These are phyloP conservation scores for Pseudomyrmex dendroicus DNA, from an alignment of 1,140 invertebrate genomes.

Conservation along the genomic window DNA sequence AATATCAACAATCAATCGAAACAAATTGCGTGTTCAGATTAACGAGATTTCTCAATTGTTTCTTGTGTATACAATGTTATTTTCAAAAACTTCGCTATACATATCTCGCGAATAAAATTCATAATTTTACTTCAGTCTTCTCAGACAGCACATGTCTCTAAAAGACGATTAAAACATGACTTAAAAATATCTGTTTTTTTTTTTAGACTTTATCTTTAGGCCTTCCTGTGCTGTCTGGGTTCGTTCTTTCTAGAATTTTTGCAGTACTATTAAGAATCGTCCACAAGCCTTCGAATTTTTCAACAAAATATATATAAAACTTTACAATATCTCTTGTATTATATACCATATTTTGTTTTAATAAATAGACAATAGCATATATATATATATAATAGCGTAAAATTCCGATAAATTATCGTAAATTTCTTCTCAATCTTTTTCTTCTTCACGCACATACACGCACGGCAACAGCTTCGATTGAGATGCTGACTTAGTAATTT, in stretches of 20 bases:
- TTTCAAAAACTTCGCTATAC: conserved; percentile 11
- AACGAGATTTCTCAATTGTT: conserved; percentile 15
- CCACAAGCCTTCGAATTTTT: conserved; percentile 11
- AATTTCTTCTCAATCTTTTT: neutral
- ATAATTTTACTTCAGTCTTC: neutral
- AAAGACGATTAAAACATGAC: too few species aligned
- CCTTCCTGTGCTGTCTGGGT: too few species aligned
- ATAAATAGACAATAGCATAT: conserved; percentile 4
- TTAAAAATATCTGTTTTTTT: too few species aligned
- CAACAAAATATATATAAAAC: conserved; percentile 33
- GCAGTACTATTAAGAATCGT: conserved; percentile 7
- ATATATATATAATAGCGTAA: neutral
- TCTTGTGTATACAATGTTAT: conserved; percentile 7
- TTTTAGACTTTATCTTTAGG: too few species aligned
- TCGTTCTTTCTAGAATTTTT: neutral
- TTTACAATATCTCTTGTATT: neutral
- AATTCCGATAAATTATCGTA: conserved; percentile 2
- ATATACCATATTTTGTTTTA: neutral
- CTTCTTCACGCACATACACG: neutral
- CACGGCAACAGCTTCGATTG: neutral
- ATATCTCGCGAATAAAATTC: neutral
- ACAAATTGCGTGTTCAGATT: conserved; percentile 12
- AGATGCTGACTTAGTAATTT: neutral
- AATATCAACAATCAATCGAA: conserved; percentile 32
- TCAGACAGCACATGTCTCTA: neutral